Percentiles rank a stretch among this genome's conserved stretches.
Evolutionary conservation across 1,140 invertebrate genomes (phyloP).

Genomic region (Drosophila ironensis): DNA sequence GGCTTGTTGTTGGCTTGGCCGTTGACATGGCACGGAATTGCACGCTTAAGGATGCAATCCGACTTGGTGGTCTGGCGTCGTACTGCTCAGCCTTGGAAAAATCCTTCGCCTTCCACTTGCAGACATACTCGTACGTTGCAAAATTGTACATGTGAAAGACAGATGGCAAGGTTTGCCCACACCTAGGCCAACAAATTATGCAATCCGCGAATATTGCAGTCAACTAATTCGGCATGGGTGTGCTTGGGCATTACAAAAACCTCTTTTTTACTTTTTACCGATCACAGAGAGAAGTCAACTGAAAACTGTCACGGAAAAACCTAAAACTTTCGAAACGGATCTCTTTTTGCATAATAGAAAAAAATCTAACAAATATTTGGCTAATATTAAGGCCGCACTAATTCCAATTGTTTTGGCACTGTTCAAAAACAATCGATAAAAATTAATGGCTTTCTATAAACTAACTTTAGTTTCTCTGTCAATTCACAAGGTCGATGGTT

Average conservation of each 20-base stretch:
- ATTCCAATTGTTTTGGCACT: too few species aligned
- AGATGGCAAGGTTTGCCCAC: conserved; percentile 8
- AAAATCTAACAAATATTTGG: too few species aligned
- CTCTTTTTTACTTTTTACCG: too few species aligned
- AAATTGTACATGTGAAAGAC: conserved; percentile 4
- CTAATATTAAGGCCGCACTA: too few species aligned
- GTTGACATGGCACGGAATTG: conserved; percentile 57
- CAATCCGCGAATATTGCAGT: not conserved
- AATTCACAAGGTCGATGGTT: not conserved
- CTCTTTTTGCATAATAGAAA: too few species aligned
- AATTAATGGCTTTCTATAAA: conserved; percentile 19
- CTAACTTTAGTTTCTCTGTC: not conserved
- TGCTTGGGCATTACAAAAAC: too few species aligned
- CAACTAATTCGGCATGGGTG: too few species aligned
- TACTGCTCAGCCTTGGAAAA: conserved; percentile 4
- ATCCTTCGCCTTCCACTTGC: not conserved
- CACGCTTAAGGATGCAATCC: conserved; percentile 52
- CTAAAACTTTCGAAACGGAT: too few species aligned
- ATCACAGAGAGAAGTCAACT: too few species aligned
- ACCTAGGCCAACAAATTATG: not conserved
- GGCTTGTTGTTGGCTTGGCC: conserved; percentile 22
- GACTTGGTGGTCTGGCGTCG: conserved; percentile 6
- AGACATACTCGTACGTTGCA: conserved; percentile 1
- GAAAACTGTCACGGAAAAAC: too few species aligned
- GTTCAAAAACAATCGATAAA: conserved; percentile 11